Percentiles rank a stretch among this genome's conserved stretches.
These are phyloP conservation scores for Camelus bactrianus DNA, from an alignment of 2,113 vertebrate species.

Conservation along the genomic window DNA sequence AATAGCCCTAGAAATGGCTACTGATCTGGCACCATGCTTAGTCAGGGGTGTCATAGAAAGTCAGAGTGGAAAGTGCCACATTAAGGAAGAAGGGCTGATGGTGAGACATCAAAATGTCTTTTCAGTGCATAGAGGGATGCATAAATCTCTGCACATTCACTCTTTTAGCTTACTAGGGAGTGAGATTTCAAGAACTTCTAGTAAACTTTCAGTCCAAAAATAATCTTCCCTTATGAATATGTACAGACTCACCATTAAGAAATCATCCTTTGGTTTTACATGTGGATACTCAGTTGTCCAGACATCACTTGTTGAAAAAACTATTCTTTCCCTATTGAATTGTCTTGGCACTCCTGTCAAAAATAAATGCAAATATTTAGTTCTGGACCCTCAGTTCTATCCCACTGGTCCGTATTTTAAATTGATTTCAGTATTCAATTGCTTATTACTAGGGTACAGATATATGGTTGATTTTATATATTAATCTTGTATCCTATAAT, in stretches of 20 bases:
- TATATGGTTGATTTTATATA: neutral
- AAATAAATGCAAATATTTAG: neutral
- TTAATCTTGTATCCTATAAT: neutral
- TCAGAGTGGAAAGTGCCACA: neutral
- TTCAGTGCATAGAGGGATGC: neutral
- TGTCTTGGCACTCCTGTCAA: neutral
- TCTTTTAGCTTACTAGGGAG: neutral
- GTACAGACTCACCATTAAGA: neutral
- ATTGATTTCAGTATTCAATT: constrained; percentile 3
- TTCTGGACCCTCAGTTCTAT: neutral
- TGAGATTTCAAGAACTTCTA: neutral
- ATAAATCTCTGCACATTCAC: no score
- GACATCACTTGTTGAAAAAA: neutral
- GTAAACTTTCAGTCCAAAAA: neutral
- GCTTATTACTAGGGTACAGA: neutral
- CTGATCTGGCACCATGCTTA: neutral
- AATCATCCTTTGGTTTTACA: neutral
- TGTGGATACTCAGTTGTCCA: neutral
- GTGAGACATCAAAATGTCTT: neutral
- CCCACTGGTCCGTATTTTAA: neutral
- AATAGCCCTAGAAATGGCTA: neutral
- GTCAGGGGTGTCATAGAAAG: neutral
- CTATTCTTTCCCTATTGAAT: neutral
- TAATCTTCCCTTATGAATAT: neutral
- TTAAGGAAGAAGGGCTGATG: neutral